A percentile compares a stretch with the other conserved stretches of the same genome.
Conservation (phyloP, 2,113 vertebrate species). For the Toxostoma redivivum region DNA sequence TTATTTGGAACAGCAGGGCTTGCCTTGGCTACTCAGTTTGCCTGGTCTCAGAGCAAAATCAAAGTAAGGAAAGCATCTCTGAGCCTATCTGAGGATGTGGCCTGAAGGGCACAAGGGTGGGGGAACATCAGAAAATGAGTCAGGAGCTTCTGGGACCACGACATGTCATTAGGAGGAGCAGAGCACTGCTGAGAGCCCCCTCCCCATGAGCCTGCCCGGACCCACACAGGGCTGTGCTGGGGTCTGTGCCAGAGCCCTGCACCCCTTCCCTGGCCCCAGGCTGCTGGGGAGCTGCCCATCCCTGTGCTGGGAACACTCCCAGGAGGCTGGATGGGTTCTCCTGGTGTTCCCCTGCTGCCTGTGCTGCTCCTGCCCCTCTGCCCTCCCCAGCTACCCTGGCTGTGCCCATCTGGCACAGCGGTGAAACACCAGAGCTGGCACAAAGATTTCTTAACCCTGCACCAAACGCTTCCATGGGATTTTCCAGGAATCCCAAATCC, state of each 20-base stretch:
- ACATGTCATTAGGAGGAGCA: not conserved
- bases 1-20: not conserved
- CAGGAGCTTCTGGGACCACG: not conserved
- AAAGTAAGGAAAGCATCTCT: not conserved
- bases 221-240: not conserved
- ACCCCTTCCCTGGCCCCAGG: not conserved
- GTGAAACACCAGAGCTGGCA: not conserved
- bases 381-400: not conserved
- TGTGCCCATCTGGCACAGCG: not conserved
- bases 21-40: not conserved
- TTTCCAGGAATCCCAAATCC: not conserved
- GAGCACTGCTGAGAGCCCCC: not conserved
- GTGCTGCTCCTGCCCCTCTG: not conserved
- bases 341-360: not conserved
- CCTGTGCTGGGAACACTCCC: not conserved
- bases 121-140: not conserved
- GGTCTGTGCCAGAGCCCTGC: not conserved
- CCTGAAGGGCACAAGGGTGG: not conserved
- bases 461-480: not conserved
- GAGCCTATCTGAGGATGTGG: not conserved
- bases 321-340: not conserved
- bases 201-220: not conserved
- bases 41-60: not conserved
- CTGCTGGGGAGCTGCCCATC: not conserved
- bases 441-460: not conserved